phyloP scores from a whole-genome alignment of 2,797 vertebrate genomes.

The Meda fulgida region DNA sequence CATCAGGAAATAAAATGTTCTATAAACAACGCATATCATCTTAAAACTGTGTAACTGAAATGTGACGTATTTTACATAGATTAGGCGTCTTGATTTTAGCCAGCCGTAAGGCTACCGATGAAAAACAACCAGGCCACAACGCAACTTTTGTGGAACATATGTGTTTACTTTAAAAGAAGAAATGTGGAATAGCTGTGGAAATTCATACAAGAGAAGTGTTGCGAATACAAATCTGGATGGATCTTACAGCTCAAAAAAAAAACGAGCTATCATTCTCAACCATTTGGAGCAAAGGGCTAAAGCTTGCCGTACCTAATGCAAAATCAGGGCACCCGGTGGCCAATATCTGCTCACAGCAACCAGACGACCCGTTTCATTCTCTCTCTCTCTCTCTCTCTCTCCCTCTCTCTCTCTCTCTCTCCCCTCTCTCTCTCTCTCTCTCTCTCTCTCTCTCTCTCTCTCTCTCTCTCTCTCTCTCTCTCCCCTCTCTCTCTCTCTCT shows the following conservation, averaged over 20 bases:
- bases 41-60: too few species aligned
- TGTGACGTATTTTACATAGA: too few species aligned
- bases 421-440: conserved; percentile 23
- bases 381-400: conserved; percentile 2
- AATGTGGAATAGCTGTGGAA: neutral
- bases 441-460: neutral
- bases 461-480: neutral
- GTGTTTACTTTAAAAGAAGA: neutral
- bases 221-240: conserved; percentile 25
- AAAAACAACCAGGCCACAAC: neutral
- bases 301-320: conserved; percentile 42
- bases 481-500: conserved; percentile 2
- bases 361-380: conserved; percentile 17
- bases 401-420: conserved; percentile 19
- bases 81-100: too few species aligned
- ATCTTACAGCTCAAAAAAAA: conserved; percentile 21
- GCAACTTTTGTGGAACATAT: neutral
- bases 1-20: neutral
- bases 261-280: neutral
- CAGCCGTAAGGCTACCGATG: neutral
- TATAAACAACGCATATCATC: neutral
- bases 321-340: conserved; percentile 19
- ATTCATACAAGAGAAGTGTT: conserved; percentile 13
- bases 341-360: conserved; percentile 35
- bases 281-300: conserved; percentile 38